Evolutionary conservation across 2,888 invertebrate species (phyloP), one percentile per base, ranked within the genome.

Genomic region (Papilio demoleus): DNA sequence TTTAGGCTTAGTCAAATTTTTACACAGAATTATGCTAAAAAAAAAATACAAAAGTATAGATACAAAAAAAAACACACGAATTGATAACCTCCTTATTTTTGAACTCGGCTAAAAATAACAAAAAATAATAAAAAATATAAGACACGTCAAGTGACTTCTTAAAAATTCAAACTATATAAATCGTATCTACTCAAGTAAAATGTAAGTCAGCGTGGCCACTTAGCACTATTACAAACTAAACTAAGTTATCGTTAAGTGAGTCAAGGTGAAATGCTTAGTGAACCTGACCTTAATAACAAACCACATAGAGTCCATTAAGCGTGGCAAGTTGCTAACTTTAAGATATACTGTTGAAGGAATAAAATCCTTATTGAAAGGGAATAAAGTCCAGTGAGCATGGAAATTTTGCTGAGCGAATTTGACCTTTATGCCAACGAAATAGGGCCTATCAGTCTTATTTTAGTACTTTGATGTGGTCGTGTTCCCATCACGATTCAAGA

Each of bases 281-380:
- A 63, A 47, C 34, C 63, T 63, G 63, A 63, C 63, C 63, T 47
- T 47, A 63, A 63, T 63, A 50, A 50, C 63, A 19, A 19, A 47
- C 19, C 0, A 3, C 63, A 50, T 50, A 63, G 36, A 50, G 63
- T 50, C 34, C n/a, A 63, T 47, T 36, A 24, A 31, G 34, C 14
- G 17, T 56, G 9, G 17, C 17, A 56, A 2, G 2, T 31, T 14
- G 17, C 11, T 1, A 6, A 3, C 11, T 0, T 22, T 47, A 4
- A 47, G 17, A 9, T 8, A 45, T 19, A 6, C 22, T 22, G 12
- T 22, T 22, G 22, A 22, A 4, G 11, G 12, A 47, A 47, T 12
- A 22, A 12, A n/a, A 47, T 12, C 47, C 22, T 47, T 12, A 47
- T 3, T n/a, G 4, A 6, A 47, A 47, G 2, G 12, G 0, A 8